Conservation (phyloP, 2,797 vertebrate genomes). For the Octomys mimax region DNA sequence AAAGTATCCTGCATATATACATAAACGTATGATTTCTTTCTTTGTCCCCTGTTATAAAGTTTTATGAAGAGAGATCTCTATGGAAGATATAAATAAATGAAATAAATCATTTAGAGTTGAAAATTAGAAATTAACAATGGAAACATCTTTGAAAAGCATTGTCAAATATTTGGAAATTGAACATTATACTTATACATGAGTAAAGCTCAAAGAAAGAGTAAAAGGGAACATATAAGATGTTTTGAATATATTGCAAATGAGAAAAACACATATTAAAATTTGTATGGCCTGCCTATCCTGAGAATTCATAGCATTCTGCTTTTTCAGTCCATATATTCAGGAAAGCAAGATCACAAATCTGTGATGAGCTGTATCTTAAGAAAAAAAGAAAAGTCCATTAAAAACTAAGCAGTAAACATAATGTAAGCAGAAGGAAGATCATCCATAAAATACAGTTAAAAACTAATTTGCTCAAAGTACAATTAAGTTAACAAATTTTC, state of each 20-base stretch:
- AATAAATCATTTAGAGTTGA: not conserved
- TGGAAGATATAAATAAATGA: not conserved
- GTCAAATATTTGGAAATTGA: not conserved
- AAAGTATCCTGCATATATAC: no score
- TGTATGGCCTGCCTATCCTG: not conserved
- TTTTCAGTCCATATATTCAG: not conserved
- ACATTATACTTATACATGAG: not conserved
- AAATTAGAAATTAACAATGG: not conserved
- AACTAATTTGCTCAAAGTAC: not conserved
- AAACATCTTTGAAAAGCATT: not conserved
- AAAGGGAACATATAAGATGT: not conserved
- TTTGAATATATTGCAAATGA: not conserved
- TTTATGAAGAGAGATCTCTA: not conserved
- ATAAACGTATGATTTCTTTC: no score
- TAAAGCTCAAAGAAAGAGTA: not conserved
- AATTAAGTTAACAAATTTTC: not conserved
- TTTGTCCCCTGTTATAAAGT: not conserved
- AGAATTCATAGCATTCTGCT: not conserved
- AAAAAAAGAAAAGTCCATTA: not conserved
- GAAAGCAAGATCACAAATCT: not conserved
- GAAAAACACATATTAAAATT: not conserved
- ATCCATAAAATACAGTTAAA: not conserved
- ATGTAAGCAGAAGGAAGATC: not conserved
- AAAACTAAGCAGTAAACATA: not conserved
- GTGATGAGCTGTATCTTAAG: not conserved